Evolutionary conservation across 37 sponge, comb jelly and placozoan species (phyloP).

Genomic region (Halisarca cf. caerulea): DNA sequence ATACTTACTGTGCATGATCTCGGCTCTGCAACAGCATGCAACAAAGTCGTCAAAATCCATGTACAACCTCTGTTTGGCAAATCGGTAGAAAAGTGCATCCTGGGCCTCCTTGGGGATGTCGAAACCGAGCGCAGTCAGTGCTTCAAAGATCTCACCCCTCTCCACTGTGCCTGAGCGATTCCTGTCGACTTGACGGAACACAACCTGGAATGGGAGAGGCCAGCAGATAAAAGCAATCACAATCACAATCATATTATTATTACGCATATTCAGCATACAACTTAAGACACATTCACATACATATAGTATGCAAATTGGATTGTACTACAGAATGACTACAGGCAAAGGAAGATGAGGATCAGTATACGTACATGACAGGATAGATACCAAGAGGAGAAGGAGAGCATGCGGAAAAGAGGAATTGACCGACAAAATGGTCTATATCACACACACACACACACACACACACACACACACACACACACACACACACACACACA

Average conservation of each 20-base stretch:
- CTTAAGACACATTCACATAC: background rate
- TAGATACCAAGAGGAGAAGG: no score
- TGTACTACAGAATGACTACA: background rate
- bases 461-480: no score
- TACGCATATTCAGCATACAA: background rate
- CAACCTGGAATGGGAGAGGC: slow-evolving; percentile 41
- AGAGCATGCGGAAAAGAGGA: no score
- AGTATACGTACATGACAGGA: no score
- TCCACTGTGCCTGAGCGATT: slow-evolving; percentile 77
- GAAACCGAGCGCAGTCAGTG: slow-evolving; percentile 54
- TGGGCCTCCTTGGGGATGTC: slow-evolving; percentile 36
- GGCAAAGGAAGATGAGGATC: no score
- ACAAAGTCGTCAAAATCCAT: slow-evolving; percentile 77
- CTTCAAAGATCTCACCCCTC: slow-evolving; percentile 44
- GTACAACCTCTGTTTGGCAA: slow-evolving; percentile 64
- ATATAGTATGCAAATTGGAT: background rate
- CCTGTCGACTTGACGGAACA: slow-evolving; percentile 65
- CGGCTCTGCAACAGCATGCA: slow-evolving; percentile 64
- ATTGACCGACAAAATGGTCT: no score
- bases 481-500: no score
- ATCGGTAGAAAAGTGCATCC: slow-evolving; percentile 56
- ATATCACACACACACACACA: no score
- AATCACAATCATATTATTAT: no score
- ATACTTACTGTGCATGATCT: slow-evolving; percentile 63
- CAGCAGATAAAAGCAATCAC: background rate